Base-by-base conservation (phyloP, 2,888 invertebrate species). In the Drosophila antonietae region DNA sequence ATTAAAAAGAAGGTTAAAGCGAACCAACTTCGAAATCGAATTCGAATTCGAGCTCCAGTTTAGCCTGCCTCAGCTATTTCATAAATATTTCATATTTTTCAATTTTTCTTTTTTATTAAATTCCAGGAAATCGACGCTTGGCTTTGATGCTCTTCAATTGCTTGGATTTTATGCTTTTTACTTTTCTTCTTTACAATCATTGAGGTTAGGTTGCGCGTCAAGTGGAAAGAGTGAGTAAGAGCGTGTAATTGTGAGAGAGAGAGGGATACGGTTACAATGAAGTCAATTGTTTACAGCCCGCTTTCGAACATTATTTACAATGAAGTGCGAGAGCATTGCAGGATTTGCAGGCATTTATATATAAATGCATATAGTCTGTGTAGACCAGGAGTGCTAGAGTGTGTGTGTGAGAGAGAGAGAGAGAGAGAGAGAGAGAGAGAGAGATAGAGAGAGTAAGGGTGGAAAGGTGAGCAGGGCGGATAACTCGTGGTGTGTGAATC, bases 61-160 rank as follows among this genome's bases (percentile, higher is more conserved):
- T 15, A 37, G 53, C 20, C 53, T 53, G 53, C 37, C 37, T 37
- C 9, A 44, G n/a, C 23, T 28, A 41, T 31, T 55, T 10, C 14
- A 52, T 51, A 31, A 41, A 58, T 43, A 33, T 58, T 43, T 63
- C 47, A 41, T n/a, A 31, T 62, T 53, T 31, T 58, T 49, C 33
- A n/a, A 20, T 47, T 52, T 35, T 23, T 41, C 47, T 46, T 46
- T 39, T 47, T 53, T 59, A 63, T 56, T 12, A 62, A 63, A 70
- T 53, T 74, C 35, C 73, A 83, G 72, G 82, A 78, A 88, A 90
- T 88, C 87, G 87, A 88, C 87, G 89, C 83, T 90, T 89, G 87
- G 90, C 73, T 79, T 75, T 78, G 74, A 78, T 78, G 82, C 88
- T 86, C 60, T 78, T 89, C 85, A 87, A 81, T 79, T 80, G 41